phyloP scores from a whole-genome alignment of 2,888 invertebrate species.

The Brachypalpus laphriformis region DNA sequence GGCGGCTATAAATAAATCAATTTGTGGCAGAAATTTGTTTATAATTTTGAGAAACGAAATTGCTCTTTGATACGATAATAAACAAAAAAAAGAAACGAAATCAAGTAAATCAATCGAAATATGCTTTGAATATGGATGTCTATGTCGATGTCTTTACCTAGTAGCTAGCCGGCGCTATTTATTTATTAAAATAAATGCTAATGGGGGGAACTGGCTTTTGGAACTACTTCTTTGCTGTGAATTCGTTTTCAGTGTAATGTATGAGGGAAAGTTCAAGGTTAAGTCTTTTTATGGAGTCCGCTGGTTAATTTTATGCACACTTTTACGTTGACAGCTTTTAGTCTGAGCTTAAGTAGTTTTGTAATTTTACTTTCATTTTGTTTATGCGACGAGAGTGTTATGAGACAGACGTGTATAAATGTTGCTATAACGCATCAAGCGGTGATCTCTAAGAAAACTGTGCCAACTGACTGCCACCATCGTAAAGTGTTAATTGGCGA shows the following conservation, averaged over 20 bases:
- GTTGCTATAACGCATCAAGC: not conserved
- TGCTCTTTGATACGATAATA: not conserved
- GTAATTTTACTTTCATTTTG: constrained; percentile 52
- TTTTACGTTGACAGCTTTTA: constrained; percentile 8
- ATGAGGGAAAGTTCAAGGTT: constrained; percentile 57
- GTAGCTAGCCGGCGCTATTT: not conserved
- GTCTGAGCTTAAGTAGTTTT: not conserved
- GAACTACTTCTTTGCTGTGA: not conserved
- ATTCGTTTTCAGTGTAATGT: constrained; percentile 13
- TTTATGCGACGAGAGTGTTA: constrained; percentile 1
- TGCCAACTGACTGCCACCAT: constrained; percentile 1
- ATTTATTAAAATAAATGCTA: constrained; percentile 9
- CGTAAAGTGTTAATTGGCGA: constrained; percentile 24
- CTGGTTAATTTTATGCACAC: constrained; percentile 27
- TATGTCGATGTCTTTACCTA: no score
- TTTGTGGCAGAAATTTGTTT: not conserved
- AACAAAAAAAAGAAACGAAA: not conserved
- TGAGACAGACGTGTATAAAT: not conserved
- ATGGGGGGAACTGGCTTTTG: not conserved
- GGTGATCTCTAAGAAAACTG: constrained; percentile 12
- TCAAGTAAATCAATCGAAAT: not conserved
- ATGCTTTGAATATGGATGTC: not conserved
- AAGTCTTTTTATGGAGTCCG: constrained; percentile 17
- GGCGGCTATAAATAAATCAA: constrained; percentile 33
- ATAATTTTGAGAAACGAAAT: constrained; percentile 5